A percentile compares a stretch with the other conserved stretches of the same genome.
phyloP scores from a whole-genome alignment of 1,140 invertebrate species.

The Drosophila carrolli region DNA sequence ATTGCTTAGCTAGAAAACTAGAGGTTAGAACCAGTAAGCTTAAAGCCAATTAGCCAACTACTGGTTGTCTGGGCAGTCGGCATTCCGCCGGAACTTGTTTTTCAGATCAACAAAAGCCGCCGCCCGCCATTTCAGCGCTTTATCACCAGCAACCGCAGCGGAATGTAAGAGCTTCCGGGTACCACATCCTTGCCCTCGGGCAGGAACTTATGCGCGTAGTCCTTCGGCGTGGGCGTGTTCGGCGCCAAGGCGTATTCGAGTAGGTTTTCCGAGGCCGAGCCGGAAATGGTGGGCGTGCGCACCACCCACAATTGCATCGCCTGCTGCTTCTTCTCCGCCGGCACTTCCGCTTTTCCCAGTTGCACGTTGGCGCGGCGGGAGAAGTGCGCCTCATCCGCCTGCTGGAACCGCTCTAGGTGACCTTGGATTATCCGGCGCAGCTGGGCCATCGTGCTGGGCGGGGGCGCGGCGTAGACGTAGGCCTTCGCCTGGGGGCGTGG shows the following conservation, averaged over 20 bases:
- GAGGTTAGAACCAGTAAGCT: constrained; percentile 72
- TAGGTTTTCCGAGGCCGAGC: constrained; percentile 30
- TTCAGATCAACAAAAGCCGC: constrained; percentile 42
- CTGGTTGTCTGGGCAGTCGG: constrained; percentile 46
- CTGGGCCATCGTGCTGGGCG: constrained; percentile 51
- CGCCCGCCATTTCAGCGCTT: constrained; percentile 53
- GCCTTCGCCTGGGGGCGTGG: constrained; percentile 39
- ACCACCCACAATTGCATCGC: constrained; percentile 41
- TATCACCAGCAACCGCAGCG: constrained; percentile 62
- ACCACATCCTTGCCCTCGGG: constrained; percentile 74
- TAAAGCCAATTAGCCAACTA: constrained; percentile 76
- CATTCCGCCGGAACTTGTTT: constrained; percentile 45
- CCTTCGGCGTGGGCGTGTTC: constrained; percentile 72
- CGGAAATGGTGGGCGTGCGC: constrained; percentile 10
- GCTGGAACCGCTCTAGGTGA: constrained; percentile 65
- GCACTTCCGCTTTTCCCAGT: constrained; percentile 21
- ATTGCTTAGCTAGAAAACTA: constrained; percentile 66
- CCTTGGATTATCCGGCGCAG: constrained; percentile 62
- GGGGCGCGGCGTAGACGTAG: constrained; percentile 52
- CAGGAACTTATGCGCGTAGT: constrained; percentile 74
- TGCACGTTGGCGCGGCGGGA: constrained; percentile 20
- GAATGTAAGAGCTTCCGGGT: constrained; percentile 82
- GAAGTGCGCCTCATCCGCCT: constrained; percentile 44
- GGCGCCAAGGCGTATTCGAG: constrained; percentile 53
- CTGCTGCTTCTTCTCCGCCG: constrained; percentile 20